Evolutionary conservation across 2,113 vertebrate genomes (phyloP).

Genomic region (Lampris incognitus): DNA sequence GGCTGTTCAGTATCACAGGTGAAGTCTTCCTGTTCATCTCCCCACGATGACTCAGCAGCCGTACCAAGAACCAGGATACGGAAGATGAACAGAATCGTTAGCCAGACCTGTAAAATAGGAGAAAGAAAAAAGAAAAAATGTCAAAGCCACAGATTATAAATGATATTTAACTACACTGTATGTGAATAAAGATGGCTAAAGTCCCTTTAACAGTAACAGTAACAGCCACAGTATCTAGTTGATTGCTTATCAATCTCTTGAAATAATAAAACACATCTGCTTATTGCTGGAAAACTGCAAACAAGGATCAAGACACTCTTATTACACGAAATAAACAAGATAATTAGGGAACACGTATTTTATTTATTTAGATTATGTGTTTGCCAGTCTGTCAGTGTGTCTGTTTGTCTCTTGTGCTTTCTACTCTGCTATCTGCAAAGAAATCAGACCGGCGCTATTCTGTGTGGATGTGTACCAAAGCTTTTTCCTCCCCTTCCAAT

Average conservation of each 20-base stretch:
- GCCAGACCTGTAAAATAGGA: slow-evolving; percentile 83
- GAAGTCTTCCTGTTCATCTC: slow-evolving; percentile 95
- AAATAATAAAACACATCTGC: not conserved
- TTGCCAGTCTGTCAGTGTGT: not conserved
- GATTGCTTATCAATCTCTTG: no score
- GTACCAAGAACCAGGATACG: slow-evolving; percentile 97
- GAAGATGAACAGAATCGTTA: slow-evolving; percentile 97
- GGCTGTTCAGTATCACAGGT: slow-evolving; percentile 92
- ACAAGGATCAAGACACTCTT: not conserved
- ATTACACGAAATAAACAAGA: slow-evolving; percentile 26
- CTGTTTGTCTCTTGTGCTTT: not conserved
- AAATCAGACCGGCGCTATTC: not conserved
- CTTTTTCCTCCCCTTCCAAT: no score
- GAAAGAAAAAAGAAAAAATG: not conserved
- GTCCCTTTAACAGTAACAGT: no score
- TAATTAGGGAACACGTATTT: not conserved
- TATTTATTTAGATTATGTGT: slow-evolving; percentile 32
- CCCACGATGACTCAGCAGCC: slow-evolving; percentile 95
- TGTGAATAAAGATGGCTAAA: no score
- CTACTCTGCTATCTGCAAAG: not conserved
- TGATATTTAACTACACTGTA: not conserved
- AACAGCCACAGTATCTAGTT: not conserved
- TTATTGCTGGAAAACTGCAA: slow-evolving; percentile 1
- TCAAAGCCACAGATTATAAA: not conserved
- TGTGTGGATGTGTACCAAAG: not conserved